Evolutionary conservation across 2,797 vertebrate species (phyloP).

Genomic region (Xiphophorus birchmanni): DNA sequence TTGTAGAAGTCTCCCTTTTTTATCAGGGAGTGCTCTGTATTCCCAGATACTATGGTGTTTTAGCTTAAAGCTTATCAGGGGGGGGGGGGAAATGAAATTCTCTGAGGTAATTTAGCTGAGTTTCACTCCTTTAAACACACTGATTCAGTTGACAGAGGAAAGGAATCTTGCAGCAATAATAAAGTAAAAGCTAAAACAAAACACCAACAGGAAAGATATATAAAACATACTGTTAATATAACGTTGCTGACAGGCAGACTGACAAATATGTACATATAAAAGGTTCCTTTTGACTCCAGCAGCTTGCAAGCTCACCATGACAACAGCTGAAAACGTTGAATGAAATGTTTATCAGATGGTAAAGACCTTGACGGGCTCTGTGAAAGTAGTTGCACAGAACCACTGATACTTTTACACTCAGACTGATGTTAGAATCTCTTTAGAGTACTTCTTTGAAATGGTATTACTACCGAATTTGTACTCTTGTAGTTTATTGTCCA

Average conservation of each 20-base stretch:
- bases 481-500: background rate
- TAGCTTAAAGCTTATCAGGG: background rate
- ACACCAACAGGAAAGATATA: background rate
- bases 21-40: background rate
- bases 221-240: background rate
- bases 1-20: background rate
- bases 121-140: background rate
- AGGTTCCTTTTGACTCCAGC: background rate
- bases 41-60: background rate
- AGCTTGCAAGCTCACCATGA: background rate
- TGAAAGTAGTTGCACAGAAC: background rate
- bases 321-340: background rate
- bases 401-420: conserved; percentile 2
- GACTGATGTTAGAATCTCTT: conserved; percentile 25
- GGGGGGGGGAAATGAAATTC: background rate
- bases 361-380: background rate
- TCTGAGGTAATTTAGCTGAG: background rate
- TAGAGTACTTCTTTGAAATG: conserved; percentile 22
- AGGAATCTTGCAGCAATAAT: background rate
- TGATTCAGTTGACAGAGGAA: background rate
- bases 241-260: background rate
- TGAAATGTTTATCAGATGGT: background rate
- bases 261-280: background rate
- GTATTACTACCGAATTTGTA: background rate
- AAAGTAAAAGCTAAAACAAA: background rate